Evolutionary conservation across 2,888 invertebrate genomes (phyloP), one percentile per base, ranked within the genome.

Genomic region (Exocentrus adspersus): DNA sequence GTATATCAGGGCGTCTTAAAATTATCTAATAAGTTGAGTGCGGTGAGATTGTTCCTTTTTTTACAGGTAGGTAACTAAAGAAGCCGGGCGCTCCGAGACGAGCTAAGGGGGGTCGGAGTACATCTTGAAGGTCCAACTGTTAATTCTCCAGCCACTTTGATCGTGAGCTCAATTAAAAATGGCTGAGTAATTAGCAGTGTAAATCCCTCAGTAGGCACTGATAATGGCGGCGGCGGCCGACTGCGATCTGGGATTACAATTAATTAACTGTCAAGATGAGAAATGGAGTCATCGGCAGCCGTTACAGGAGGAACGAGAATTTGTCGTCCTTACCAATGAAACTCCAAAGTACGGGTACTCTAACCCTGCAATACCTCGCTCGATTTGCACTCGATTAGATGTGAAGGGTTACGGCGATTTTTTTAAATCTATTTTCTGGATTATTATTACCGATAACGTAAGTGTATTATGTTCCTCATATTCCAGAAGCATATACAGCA

Each of bases 81-180:
- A n/a, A n/a, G n/a, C n/a, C n/a, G n/a, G n/a, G n/a, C n/a, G n/a
- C n/a, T n/a, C n/a, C n/a, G n/a, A n/a, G n/a, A n/a, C n/a, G n/a
- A n/a, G 7, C 24, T 24, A 24, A 14, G 14, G 12, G 4, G 12
- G 17, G 30, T 16, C 17, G 16, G 14, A 54, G 51, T 51, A 59
- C 46, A 28, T 30, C 53, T 41, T 30, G 30, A 42, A 7, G 41
- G 30, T 62, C 58, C 46, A 46, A 20, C 42, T 59, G 61, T 48
- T 61, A 61, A 54, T 57, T 50, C 58, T 50, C 58, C 48, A 59
- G 52, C 32, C 54, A 52, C 52, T 60, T 57, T 60, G 60, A 59
- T 64, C 54, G 60, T 12, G 57, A 24, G 54, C 51, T 58, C 65
- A 65, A 65, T 65, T 65, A 65, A 65, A 64, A 65, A 61, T 58